Base-by-base conservation (phyloP, 2,113 vertebrate species). In the Hippocampus guttulatus region DNA sequence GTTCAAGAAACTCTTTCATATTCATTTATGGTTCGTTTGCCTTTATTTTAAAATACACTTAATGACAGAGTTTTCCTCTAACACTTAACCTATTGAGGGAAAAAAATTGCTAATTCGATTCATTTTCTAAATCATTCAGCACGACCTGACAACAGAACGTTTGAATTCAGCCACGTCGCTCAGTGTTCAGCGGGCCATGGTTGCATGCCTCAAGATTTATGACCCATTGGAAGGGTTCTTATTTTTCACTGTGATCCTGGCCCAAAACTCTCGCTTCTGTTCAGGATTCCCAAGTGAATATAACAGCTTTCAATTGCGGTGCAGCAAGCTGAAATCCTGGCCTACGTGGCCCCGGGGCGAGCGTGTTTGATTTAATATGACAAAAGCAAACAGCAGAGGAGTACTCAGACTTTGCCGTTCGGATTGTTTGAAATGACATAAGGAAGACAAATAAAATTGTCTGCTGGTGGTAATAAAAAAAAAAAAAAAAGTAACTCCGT, bases 341-440 rank as follows among this genome's bases (percentile, higher is more conserved):
- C 55, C n/a, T 67, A 27, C 57, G 12, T 73, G 40, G 64, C 81
- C 70, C 65, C 21, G 20, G 54, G 68, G 55, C 54, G 14, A 21
- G 6, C 5, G 43, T 52, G 25, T 54, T 41, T 67, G 71, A 83
- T 82, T 81, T 52, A 74, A 72, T 62, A 64, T 63, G 58, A 71
- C 18, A 69, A 64, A 61, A 60, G 20, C 33, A 8, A 71, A 45
- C 21, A 3, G 27, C 79, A 21, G 18, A 55, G 9, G 43, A 52
- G 57, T 60, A 38, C 63, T 75, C 62, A 18, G 52, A 21, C 41
- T 65, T 65, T 51, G 16, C 27, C 1, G 43, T 15, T 25, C 23
- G 14, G n/a, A 49, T 65, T 47, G n/a, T 47, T 47, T 25, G 18
- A 65, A 65, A 27, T 47, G 64, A 25, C 62, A 16, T 47, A 3